Conservation (phyloP, 2,113 vertebrate genomes). For the Lagopus muta region DNA sequence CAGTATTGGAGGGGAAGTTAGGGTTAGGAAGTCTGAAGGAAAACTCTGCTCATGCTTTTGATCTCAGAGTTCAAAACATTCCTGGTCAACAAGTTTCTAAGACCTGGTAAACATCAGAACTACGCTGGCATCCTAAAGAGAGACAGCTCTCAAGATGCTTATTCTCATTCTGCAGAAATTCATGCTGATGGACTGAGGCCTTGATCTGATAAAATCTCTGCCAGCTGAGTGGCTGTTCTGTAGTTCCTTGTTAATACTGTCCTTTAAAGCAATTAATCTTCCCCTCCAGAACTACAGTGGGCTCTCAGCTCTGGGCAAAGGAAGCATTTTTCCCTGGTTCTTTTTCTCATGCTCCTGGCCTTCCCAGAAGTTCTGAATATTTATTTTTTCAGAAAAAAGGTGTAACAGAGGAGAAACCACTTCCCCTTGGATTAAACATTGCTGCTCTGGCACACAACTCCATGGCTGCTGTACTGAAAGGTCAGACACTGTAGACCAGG, state of each 20-base stretch:
- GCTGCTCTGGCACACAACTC: accelerated
- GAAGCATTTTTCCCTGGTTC: not conserved
- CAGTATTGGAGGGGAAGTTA: not conserved
- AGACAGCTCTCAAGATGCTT: not conserved
- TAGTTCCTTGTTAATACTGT: not conserved
- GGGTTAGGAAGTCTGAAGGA: not conserved
- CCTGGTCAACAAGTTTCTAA: not conserved
- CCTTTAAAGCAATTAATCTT: not conserved
- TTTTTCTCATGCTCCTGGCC: not conserved
- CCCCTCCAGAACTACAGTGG: not conserved
- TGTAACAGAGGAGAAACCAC: not conserved
- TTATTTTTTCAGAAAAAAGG: not conserved
- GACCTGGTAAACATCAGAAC: not conserved
- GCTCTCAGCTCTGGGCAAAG: not conserved
- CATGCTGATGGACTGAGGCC: not conserved
- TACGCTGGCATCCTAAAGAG: not conserved
- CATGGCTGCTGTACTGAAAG: not conserved
- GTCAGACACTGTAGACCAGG: not conserved
- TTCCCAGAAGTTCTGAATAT: not conserved
- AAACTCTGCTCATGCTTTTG: not conserved
- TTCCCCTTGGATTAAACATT: not conserved
- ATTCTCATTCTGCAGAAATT: not conserved
- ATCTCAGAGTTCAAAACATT: not conserved
- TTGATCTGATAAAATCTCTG: not conserved
- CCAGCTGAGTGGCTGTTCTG: not conserved